Conservation (phyloP, 2,797 vertebrate species). For the Poliocrania exsul region DNA sequence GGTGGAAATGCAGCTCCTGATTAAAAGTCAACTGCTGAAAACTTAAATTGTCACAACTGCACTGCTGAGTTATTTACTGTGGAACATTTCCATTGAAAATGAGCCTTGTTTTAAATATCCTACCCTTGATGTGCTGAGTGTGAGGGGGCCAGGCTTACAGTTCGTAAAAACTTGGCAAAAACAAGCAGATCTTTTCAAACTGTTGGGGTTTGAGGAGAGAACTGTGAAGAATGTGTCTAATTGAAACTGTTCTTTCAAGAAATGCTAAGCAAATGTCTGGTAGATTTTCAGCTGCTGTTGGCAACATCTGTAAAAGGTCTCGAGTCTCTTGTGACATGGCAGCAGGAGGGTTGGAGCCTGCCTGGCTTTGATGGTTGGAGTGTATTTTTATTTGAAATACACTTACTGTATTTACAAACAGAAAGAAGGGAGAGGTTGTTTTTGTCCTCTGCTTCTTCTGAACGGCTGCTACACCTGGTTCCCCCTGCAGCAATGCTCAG, state of each 20-base stretch:
- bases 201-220: constrained; percentile 16
- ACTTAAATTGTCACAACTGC: background rate
- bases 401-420: fast-evolving
- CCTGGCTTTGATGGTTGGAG: background rate
- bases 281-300: constrained; percentile 2
- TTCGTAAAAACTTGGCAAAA: background rate
- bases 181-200: constrained; percentile 43
- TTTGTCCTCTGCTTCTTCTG: background rate
- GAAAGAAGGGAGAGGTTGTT: background rate
- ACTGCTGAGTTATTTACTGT: background rate
- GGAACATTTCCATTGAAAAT: background rate
- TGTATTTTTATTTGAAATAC: background rate
- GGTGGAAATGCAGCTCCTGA: background rate
- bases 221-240: background rate
- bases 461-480: background rate
- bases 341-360: background rate
- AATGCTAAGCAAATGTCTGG: background rate
- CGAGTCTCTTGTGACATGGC: background rate
- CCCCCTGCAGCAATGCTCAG: background rate
- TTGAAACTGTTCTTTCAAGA: constrained; percentile 3
- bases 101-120: background rate
- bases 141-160: background rate
- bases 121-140: background rate
- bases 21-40: background rate
- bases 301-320: constrained; percentile 12